Evolutionary conservation across 2,888 invertebrate genomes (phyloP).

Genomic region (Cryptocephalus primarius): DNA sequence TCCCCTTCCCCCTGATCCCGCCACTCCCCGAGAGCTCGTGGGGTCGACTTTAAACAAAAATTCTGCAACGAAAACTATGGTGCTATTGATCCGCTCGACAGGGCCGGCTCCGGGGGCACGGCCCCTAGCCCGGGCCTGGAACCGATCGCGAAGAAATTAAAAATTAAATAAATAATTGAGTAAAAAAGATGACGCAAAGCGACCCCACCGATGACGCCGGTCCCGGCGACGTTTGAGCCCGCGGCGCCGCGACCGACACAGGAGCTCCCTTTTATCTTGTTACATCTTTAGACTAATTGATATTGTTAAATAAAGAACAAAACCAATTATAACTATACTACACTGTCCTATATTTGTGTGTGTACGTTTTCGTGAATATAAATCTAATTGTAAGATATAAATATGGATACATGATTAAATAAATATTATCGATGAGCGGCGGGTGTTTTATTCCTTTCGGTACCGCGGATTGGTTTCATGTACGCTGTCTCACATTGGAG

Average conservation of each 20-base stretch:
- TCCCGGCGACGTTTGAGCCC: neutral
- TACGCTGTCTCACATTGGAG: too few relatives aligned
- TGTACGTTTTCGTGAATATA: conserved; percentile 34
- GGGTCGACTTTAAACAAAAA: conserved; percentile 27
- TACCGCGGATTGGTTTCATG: too few relatives aligned
- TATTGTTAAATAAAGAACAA: conserved; percentile 24
- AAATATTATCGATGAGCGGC: conserved; percentile 5
- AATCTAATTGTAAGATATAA: conserved; percentile 10
- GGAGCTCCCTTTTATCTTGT: conserved; percentile 29
- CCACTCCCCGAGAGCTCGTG: conserved; percentile 22
- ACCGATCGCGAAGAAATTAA: too few relatives aligned
- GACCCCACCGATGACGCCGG: neutral
- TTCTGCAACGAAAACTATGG: conserved; percentile 38
- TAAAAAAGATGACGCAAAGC: too few relatives aligned
- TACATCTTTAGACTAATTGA: conserved; percentile 33
- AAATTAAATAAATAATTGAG: too few relatives aligned
- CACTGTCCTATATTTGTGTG: conserved; percentile 38
- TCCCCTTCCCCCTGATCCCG: too few relatives aligned
- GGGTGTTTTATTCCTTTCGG: conserved; percentile 2
- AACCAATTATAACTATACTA: conserved; percentile 29
- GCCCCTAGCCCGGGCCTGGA: neutral
- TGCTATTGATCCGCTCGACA: conserved; percentile 34
- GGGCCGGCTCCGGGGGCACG: conserved; percentile 16
- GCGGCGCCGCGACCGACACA: too few relatives aligned
- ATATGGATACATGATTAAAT: conserved; percentile 11